Evolutionary conservation across 35 echinoderm and acorn worm species (phyloP).

Genomic region (Ophiothrix spiculata): DNA sequence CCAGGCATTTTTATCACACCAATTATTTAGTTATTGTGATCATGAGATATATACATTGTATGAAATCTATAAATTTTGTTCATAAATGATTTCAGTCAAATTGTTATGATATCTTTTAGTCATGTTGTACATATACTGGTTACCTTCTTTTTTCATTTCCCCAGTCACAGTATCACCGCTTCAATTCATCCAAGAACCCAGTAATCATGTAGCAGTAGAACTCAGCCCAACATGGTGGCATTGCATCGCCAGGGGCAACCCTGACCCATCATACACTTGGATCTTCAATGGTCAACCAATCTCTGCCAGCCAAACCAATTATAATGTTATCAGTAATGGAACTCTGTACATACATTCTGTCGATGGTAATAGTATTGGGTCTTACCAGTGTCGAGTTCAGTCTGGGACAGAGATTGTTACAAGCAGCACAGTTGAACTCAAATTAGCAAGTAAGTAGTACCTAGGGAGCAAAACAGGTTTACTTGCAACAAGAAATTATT

Average conservation of each 20-base stretch:
- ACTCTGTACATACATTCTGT: conserved; percentile 52
- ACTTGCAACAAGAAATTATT: too few relatives aligned
- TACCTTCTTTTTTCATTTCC: not conserved
- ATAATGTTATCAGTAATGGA: conserved; percentile 40
- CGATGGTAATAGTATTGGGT: conserved; percentile 22
- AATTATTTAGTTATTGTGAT: too few relatives aligned
- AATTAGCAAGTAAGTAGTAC: conserved; percentile 61
- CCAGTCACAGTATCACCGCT: not conserved
- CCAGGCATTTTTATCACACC: too few relatives aligned
- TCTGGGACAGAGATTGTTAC: conserved; percentile 28
- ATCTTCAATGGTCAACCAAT: conserved; percentile 18
- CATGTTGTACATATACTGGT: too few relatives aligned
- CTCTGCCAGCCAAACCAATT: not conserved
- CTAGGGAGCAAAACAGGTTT: too few relatives aligned
- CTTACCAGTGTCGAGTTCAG: conserved; percentile 37
- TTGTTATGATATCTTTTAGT: too few relatives aligned
- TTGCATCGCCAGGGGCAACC: conserved; percentile 41
- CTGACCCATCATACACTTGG: conserved; percentile 39
- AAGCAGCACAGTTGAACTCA: conserved; percentile 23
- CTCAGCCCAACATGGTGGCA: conserved; percentile 59
- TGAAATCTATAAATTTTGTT: too few relatives aligned
- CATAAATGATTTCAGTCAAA: too few relatives aligned
- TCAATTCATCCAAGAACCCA: conserved; percentile 54
- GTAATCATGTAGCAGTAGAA: conserved; percentile 38
- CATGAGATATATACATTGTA: too few relatives aligned